Base-by-base conservation (phyloP, 2,797 vertebrate species). In the Crocidura indochinensis region DNA sequence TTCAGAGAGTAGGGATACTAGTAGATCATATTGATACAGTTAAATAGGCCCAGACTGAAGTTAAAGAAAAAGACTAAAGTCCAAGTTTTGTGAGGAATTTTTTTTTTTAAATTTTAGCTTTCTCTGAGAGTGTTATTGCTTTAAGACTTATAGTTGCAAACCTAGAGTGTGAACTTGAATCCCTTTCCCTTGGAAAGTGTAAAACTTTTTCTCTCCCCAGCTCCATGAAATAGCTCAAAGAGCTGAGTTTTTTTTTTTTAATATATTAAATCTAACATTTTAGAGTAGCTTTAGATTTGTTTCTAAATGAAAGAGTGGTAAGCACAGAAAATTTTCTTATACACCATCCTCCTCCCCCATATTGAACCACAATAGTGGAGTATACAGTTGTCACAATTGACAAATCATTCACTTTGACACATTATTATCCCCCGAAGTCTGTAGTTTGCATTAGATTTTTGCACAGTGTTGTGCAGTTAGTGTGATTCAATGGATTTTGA, bases 131-230 rank as follows among this genome's bases (percentile, higher is more conserved):
- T 4, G 75, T 29, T 26, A 68, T 26, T 29, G 73, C 44, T 76
- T 92, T 24, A 90, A 26, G n/a, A 90, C 29, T 90, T n/a, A 79
- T 20, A 80, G 49, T 11, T 29, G 11, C 67, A 87, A 73, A 56
- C n/a, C 31, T 49, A 3, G 53, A 86, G 26, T 72, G 22, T 56
- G 68, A 74, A 82, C 53, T 27, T 44, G 31, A 26, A n/a, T 5
- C 47, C 17, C 5, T 29, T 91, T 29, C 68, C 10, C 11, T 65
- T 84, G 74, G 31, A 27, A 79, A 24, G 46, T 31, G 15, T 8
- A 6, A 20, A 86, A 68, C 53, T 31, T 10, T 53, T 53, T 88
- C 29, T 22, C 29, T 56, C 19, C 10, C 4, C 12, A 74, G 29
- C 51, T 79, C 46, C 0, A 0, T 29, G 46, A 14, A 47, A 49